A percentile compares a stretch with the other conserved stretches of the same genome.
These are phyloP conservation scores for Drosophila fuyamai DNA, from an alignment of 1,140 invertebrate species.

Conservation along the genomic window DNA sequence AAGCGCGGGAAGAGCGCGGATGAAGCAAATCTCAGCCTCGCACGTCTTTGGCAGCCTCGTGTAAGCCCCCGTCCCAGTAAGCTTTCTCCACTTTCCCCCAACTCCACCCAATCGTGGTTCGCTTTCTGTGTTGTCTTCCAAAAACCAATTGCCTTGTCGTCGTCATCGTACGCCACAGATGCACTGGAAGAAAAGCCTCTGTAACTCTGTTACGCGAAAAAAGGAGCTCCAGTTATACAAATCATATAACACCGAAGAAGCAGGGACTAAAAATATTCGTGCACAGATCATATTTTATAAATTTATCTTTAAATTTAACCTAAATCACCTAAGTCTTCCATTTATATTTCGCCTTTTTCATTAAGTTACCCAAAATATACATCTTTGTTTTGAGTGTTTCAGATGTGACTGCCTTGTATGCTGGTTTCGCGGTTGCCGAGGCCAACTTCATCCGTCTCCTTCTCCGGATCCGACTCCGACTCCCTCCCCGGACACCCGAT, in stretches of 20 bases:
- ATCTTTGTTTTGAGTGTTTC: constrained; percentile 11
- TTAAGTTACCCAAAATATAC: too few relatives aligned
- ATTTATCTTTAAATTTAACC: too few relatives aligned
- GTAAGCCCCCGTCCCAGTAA: constrained; percentile 1
- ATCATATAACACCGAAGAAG: too few relatives aligned
- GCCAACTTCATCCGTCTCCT: constrained; percentile 27
- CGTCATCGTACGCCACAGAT: constrained; percentile 37
- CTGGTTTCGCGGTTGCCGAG: constrained; percentile 36
- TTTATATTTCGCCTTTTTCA: too few relatives aligned
- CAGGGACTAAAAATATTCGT: too few relatives aligned
- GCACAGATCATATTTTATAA: too few relatives aligned
- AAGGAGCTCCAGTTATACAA: not conserved
- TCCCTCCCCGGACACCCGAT: not conserved
- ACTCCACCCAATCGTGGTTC: constrained; percentile 42
- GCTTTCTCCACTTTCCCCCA: constrained; percentile 5
- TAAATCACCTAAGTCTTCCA: too few relatives aligned
- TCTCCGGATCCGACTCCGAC: not conserved
- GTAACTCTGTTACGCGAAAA: not conserved
- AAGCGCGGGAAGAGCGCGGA: constrained; percentile 57
- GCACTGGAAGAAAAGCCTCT: constrained; percentile 10
- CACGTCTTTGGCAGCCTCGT: constrained; percentile 69
- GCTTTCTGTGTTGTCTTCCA: constrained; percentile 54
- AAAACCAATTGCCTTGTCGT: constrained; percentile 73
- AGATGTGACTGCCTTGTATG: constrained; percentile 6
- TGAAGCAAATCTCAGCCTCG: constrained; percentile 76